Evolutionary conservation across 2,113 vertebrate genomes (phyloP).

Genomic region (Phalacrocorax carbo): DNA sequence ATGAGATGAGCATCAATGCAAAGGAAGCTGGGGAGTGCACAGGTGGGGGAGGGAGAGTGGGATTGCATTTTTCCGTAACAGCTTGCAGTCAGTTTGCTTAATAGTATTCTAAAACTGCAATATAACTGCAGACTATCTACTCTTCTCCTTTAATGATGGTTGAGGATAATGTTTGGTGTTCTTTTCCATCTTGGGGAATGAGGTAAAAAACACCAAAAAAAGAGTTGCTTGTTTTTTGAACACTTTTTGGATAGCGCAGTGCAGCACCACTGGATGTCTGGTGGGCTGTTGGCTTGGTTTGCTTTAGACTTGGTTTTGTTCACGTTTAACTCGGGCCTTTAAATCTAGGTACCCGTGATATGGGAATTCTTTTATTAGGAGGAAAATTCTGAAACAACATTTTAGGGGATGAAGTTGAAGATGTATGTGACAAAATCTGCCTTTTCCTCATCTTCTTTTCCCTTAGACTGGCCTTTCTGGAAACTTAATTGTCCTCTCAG

Average conservation of each 20-base stretch:
- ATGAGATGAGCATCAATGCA: background rate
- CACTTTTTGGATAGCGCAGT: background rate
- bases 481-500: slow-evolving; percentile 92
- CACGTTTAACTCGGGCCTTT: background rate
- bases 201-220: background rate
- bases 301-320: background rate
- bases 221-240: background rate
- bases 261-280: background rate
- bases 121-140: background rate
- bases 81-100: background rate
- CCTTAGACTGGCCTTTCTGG: slow-evolving; percentile 91
- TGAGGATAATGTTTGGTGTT: background rate
- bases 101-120: background rate
- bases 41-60: background rate
- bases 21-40: fast-evolving
- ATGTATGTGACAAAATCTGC: background rate
- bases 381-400: background rate
- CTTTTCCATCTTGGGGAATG: background rate
- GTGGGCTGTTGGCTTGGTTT: background rate
- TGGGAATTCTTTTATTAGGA: background rate
- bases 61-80: background rate
- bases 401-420: background rate
- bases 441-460: background rate
- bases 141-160: background rate
- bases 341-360: background rate